Evolutionary conservation across 2,888 invertebrate genomes (phyloP).

Genomic region (Latrodectus hesperus): DNA sequence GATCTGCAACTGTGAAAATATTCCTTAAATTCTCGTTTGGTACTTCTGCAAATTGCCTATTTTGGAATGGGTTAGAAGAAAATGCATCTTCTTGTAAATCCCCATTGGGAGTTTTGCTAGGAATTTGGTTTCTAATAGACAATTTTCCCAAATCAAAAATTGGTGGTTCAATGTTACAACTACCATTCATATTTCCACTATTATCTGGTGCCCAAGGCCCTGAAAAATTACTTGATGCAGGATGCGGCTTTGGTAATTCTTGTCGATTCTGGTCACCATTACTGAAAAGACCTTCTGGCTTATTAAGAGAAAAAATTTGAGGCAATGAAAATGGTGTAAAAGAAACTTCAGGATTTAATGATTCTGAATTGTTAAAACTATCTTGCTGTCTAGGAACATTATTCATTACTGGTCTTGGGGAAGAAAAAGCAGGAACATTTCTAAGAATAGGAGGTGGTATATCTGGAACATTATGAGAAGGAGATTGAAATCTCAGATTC

Average conservation of each 20-base stretch:
- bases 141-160: conserved; percentile 47
- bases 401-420: conserved; percentile 23
- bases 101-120: conserved; percentile 27
- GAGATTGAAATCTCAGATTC: conserved; percentile 19
- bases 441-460: conserved; percentile 14
- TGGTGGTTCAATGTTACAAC: conserved; percentile 29
- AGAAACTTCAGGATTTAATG: conserved; percentile 28
- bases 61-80: conserved; percentile 21
- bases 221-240: conserved; percentile 16
- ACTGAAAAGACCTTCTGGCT: conserved; percentile 43
- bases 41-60: conserved; percentile 31
- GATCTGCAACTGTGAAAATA: conserved; percentile 11
- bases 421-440: conserved; percentile 18
- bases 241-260: conserved; percentile 24
- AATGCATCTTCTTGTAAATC: conserved; percentile 23
- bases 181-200: conserved; percentile 3
- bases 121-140: conserved; percentile 14
- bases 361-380: conserved; percentile 39
- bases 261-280: conserved; percentile 34
- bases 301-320: conserved; percentile 29
- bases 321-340: conserved; percentile 41
- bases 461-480: conserved; percentile 22
- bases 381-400: conserved; percentile 16
- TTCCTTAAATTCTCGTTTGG: conserved; percentile 18
- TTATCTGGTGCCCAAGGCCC: conserved; percentile 33